Evolutionary conservation across 2,888 invertebrate species (phyloP).

Genomic region (Drosophila paracracens): DNA sequence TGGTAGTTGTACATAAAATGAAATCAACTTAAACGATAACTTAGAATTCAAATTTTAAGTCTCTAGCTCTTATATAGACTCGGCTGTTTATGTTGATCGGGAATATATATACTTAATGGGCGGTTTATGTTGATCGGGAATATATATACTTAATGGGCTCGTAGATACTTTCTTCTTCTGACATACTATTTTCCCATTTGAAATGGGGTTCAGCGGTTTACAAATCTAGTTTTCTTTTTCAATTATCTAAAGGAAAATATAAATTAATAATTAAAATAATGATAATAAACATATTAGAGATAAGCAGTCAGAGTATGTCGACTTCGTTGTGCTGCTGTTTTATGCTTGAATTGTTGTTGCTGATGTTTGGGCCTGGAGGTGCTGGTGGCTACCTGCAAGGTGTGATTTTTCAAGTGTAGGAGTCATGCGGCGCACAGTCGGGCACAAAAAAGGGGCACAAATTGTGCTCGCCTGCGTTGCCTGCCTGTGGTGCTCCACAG

Average conservation of each 20-base stretch:
- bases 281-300: background rate
- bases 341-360: slow-evolving; percentile 4
- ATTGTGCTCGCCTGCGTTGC: slow-evolving; percentile 12
- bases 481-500: slow-evolving; percentile 45
- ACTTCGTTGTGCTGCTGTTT: background rate
- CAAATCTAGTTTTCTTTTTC: background rate
- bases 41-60: background rate
- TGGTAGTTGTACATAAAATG: background rate
- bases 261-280: background rate
- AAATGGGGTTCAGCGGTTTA: too few relatives aligned
- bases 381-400: slow-evolving; percentile 58
- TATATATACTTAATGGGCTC: too few relatives aligned
- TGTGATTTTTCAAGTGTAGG: slow-evolving; percentile 82
- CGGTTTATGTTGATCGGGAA: too few relatives aligned
- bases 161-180: too few relatives aligned
- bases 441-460: slow-evolving; percentile 25
- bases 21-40: background rate
- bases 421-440: slow-evolving; percentile 78
- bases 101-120: too few relatives aligned
- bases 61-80: fast-evolving
- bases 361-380: slow-evolving; percentile 28
- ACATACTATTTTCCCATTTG: too few relatives aligned
- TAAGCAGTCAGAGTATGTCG: background rate
- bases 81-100: background rate
- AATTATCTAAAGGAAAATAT: background rate